Base-by-base conservation (phyloP, 2,113 vertebrate genomes). In the Oncorhynchus nerka region DNA sequence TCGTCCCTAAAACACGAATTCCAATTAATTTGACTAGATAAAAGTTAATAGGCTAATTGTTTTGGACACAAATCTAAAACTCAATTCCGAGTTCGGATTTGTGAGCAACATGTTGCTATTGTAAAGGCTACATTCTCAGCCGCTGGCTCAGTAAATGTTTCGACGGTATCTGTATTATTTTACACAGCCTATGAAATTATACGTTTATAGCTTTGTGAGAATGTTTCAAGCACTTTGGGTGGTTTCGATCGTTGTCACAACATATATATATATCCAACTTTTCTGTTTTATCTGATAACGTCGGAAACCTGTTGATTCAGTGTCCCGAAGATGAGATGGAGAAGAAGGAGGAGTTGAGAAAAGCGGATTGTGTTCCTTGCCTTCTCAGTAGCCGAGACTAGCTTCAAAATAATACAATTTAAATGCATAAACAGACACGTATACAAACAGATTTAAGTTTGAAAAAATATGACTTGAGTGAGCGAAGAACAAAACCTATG, bases 221-320 rank as follows among this genome's bases (percentile, higher is more conserved):
- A 16, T 66, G 13, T 34, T 32, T 30, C 11, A 68, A 34, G 32
- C 3, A 20, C 67, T 19, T 68, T 45, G 2, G 66, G 5, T 13
- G 1, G 26, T 30, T 68, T 32, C 16, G 16, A 4, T 32, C 3
- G 30, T 8, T 13, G 6, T 45, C 67, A 8, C 16, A 70, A 48
- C 22, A 13, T 45, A n/a, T n/a, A n/a, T n/a, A n/a, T n/a, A n/a
- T 39, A 70, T 45, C 76, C 1, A 75, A 89, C 81, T 91, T 85
- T 32, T 87, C 76, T 7, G 13, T 78, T 45, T 72, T 70, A 6
- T 79, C 30, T 59, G 51, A 71, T 22, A 72, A 30, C 26, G 82
- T 79, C 51, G 81, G 81, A 73, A 88, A 90, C 93, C 90, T 93
- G 93, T 94, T 93, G 92, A 89, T 91, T 82, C 86, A 76, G 64